These are phyloP conservation scores for Hyaena hyaena DNA, from an alignment of 2,113 vertebrate species.

Conservation along the genomic window DNA sequence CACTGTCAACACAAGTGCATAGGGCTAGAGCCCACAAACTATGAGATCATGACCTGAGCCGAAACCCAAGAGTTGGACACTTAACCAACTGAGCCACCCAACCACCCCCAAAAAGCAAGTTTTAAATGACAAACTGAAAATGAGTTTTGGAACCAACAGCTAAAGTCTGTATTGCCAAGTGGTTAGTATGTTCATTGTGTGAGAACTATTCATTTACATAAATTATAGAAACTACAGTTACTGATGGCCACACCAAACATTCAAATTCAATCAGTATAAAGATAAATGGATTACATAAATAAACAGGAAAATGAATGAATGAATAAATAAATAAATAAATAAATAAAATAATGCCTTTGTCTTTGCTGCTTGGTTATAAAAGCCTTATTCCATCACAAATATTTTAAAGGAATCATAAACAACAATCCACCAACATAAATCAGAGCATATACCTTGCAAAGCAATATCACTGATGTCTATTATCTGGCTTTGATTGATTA, in stretches of 20 bases:
- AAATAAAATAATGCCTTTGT: constrained; percentile 77
- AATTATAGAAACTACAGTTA: not conserved
- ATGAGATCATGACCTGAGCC: no score
- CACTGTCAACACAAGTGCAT: no score
- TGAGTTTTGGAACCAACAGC: not conserved
- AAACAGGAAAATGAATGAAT: constrained; percentile 59
- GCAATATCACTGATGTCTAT: constrained; percentile 80
- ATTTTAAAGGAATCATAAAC: constrained; percentile 80
- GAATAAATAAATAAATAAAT: not conserved
- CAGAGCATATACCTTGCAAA: constrained; percentile 79
- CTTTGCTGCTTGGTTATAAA: constrained; percentile 73
- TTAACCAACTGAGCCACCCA: no score
- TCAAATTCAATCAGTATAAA: constrained; percentile 72
- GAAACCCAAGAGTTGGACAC: no score
- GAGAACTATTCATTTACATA: not conserved
- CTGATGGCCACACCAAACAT: not conserved
- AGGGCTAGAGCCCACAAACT: no score
- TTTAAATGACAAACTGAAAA: not conserved
- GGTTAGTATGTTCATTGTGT: not conserved
- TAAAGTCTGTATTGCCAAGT: not conserved
- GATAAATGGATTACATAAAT: constrained; percentile 49
- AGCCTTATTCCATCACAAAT: constrained; percentile 82
- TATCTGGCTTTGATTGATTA: constrained; percentile 74
- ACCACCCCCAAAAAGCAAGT: not conserved
- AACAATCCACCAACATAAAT: constrained; percentile 73